Base-by-base conservation (phyloP, 2,888 invertebrate genomes). In the Cacoxenus indagator region DNA sequence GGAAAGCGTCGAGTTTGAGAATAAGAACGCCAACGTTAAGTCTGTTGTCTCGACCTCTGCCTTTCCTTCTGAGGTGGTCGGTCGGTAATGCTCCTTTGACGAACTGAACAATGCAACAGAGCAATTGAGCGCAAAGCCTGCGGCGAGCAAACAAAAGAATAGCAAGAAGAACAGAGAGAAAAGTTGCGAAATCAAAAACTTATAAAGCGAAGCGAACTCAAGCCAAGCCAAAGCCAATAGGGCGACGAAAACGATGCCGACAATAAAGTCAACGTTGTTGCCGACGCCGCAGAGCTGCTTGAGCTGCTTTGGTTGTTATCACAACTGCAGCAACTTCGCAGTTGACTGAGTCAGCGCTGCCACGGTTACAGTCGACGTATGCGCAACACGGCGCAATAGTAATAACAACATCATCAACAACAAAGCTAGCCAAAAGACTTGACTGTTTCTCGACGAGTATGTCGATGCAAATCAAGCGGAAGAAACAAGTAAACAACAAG, bases 61-160 rank as follows among this genome's bases (percentile, higher is more conserved):
- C n/a, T n/a, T n/a, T n/a, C n/a, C n/a, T n/a, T n/a, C n/a, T n/a
- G n/a, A n/a, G n/a, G n/a, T n/a, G n/a, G n/a, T n/a, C n/a, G n/a
- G n/a, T n/a, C n/a, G n/a, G n/a, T n/a, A n/a, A n/a, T n/a, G n/a
- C n/a, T n/a, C n/a, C n/a, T n/a, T n/a, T n/a, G n/a, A n/a, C n/a
- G n/a, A 55, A 26, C 26, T 55, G 14, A 55, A 55, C 55, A 55
- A 55, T 46, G 46, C 64, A 29, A 54, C 31, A 17, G 31, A 29
- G 69, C 73, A 75, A 69, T 73, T 69, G 69, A 74, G 68, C 72
- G 71, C 76, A 71, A 66, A 55, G 78, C 78, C 72, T 57, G 72
- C 64, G 74, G 83, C 78, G 67, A 73, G 72, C 78, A 83, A 83
- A 80, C 79, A 83, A 83, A 81, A 83, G 82, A 80, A 75, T 82